Base-by-base conservation (phyloP, 2,888 invertebrate species). In the Boloria selene region DNA sequence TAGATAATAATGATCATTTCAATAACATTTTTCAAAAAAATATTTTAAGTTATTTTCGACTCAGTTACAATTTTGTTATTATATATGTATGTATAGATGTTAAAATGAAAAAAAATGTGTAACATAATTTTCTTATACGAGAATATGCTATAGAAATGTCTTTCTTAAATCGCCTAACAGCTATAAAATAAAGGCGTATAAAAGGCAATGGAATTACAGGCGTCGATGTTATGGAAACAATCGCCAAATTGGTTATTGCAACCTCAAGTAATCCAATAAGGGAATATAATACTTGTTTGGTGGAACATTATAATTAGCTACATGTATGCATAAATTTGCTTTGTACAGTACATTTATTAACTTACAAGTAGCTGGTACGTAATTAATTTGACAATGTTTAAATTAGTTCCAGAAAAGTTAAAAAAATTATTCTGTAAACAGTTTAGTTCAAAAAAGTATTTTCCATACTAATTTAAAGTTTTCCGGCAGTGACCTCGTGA, bases 401-500 rank as follows among this genome's bases (percentile, higher is more conserved):
- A 38, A 38, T 38, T 38, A 38, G 10, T 7, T 1, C 0, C 10
- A 22, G 3, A 13, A 14, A 44, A 44, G 7, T 55, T 26, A 13
- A 45, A 56, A n/a, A 22, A n/a, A 18, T 0, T 18, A 22, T 45
- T 18, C 4, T 16, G 45, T 13, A 4, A 45, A 45, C 5, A 56
- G 10, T 22, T n/a, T n/a, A 45, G 22, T 26, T 45, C n/a, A 72
- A 61, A 55, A 54, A 53, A 55, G 53, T 22, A 17, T 58, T 62
- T 49, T 61, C 72, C 74, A 76, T 77, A 75, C 68, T 80, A 74
- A 77, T 78, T 79, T 81, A 79, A 77, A 81, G 83, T 84, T 79
- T 77, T 84, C 80, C 89, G 88, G 76, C 85, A 88, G 88, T 90
- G 90, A 90, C 90, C 90, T 91, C 90, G 90, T 83, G 73, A 77